Conservation (phyloP, 2,113 vertebrate genomes). For the Motacilla tschutschensis region DNA sequence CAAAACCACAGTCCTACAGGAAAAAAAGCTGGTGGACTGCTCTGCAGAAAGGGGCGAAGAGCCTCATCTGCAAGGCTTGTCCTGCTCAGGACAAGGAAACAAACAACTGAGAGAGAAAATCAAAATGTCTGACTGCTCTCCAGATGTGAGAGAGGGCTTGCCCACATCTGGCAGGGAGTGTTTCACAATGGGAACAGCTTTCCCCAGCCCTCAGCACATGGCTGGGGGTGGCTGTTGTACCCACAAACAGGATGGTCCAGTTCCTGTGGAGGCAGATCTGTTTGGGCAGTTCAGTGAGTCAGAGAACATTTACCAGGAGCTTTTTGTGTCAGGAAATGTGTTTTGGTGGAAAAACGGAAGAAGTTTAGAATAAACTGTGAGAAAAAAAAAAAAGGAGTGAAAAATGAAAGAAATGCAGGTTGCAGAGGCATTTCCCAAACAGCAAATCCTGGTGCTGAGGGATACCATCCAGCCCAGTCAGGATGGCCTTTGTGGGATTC, state of each 20-base stretch:
- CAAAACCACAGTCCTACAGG: not conserved
- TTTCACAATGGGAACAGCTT: conserved; percentile 7
- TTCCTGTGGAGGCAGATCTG: conserved; percentile 22
- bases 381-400: not conserved
- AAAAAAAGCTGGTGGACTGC: not conserved
- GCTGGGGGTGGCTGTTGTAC: not conserved
- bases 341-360: conserved; percentile 17
- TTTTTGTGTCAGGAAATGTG: not conserved
- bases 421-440: not conserved
- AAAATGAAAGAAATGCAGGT: not conserved
- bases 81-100: not conserved
- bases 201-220: not conserved
- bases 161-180: conserved; percentile 31
- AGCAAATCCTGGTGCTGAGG: not conserved
- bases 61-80: not conserved
- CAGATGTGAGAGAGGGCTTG: conserved; percentile 30
- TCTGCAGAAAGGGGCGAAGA: not conserved
- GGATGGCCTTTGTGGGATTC: not conserved
- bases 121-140: not conserved
- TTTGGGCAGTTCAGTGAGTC: conserved; percentile 16
- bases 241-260: conserved; percentile 53
- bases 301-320: not conserved
- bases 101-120: not conserved
- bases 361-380: not conserved
- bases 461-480: not conserved